Percentiles rank a stretch among this genome's conserved stretches.
These are phyloP conservation scores for Tupiocoris notatus DNA, from an alignment of 2,888 invertebrate genomes.

Conservation along the genomic window DNA sequence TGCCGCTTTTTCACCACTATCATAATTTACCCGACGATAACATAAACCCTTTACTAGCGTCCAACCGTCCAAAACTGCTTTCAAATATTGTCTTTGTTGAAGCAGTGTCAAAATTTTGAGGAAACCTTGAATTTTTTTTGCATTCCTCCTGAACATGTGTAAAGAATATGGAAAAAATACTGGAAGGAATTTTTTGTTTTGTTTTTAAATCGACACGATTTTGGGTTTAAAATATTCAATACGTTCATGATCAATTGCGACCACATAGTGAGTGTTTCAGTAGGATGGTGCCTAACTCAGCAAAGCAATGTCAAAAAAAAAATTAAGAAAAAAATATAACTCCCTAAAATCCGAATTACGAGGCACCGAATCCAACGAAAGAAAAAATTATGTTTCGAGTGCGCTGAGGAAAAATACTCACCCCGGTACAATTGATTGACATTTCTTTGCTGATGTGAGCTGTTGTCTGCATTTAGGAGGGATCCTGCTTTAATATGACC, in stretches of 20 bases:
- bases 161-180: background rate
- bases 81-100: slow-evolving; percentile 48
- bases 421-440: slow-evolving; percentile 49
- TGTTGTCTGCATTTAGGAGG: slow-evolving; percentile 45
- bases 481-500: slow-evolving; percentile 38
- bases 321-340: background rate
- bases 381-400: slow-evolving; percentile 38
- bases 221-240: background rate
- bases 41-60: background rate
- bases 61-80: slow-evolving; percentile 29
- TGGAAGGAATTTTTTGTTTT: too few species aligned
- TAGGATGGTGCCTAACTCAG: slow-evolving; percentile 49
- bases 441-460: slow-evolving; percentile 52
- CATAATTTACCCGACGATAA: background rate
- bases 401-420: slow-evolving; percentile 28
- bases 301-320: slow-evolving; percentile 52
- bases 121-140: background rate
- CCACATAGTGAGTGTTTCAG: slow-evolving; percentile 49
- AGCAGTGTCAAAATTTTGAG: slow-evolving; percentile 32
- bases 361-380: slow-evolving; percentile 30
- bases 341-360: background rate
- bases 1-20: slow-evolving; percentile 40
- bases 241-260: slow-evolving; percentile 36
- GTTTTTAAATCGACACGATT: background rate
- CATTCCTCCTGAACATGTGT: background rate